phyloP scores from a whole-genome alignment of 2,797 vertebrate species.

The Poecile montanus region DNA sequence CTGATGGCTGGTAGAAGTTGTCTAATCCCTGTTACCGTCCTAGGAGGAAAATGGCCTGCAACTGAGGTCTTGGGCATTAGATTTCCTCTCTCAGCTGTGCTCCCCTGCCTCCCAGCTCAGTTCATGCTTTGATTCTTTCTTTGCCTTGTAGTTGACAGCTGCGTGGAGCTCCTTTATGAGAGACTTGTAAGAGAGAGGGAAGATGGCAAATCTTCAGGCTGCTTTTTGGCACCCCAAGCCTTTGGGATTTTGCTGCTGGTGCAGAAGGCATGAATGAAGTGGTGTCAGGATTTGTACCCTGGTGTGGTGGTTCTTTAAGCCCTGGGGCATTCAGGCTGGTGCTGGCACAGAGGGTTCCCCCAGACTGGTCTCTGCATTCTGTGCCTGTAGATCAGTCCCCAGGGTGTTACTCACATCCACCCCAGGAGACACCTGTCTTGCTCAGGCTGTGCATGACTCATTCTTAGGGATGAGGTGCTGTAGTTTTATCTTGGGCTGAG shows the following conservation, averaged over 20 bases:
- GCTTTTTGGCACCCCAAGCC: not conserved
- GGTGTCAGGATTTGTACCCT: not conserved
- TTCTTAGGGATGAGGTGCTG: not conserved
- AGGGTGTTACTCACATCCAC: not conserved
- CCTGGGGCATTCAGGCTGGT: not conserved
- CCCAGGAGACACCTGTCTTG: not conserved
- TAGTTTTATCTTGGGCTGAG: constrained; percentile 47
- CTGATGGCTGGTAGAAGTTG: not conserved
- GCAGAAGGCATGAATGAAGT: not conserved
- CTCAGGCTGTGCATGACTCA: not conserved
- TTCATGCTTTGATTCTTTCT: constrained; percentile 42
- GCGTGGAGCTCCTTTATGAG: not conserved
- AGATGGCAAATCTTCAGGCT: not conserved
- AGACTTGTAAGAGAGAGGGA: not conserved
- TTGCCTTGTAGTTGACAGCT: constrained; percentile 17
- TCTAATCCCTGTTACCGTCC: not conserved
- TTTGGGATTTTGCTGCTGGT: not conserved
- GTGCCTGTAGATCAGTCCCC: not conserved
- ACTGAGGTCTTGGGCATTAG: not conserved
- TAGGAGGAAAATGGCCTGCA: not conserved
- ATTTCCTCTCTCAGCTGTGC: constrained; percentile 15
- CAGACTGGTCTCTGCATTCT: not conserved
- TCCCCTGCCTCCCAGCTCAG: constrained; percentile 18
- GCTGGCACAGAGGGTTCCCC: not conserved
- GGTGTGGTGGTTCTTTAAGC: not conserved